Percentiles rank a stretch among this genome's conserved stretches.
These are phyloP conservation scores for Entomobrya multifasciata DNA, from an alignment of 2,888 invertebrate genomes.

Conservation along the genomic window DNA sequence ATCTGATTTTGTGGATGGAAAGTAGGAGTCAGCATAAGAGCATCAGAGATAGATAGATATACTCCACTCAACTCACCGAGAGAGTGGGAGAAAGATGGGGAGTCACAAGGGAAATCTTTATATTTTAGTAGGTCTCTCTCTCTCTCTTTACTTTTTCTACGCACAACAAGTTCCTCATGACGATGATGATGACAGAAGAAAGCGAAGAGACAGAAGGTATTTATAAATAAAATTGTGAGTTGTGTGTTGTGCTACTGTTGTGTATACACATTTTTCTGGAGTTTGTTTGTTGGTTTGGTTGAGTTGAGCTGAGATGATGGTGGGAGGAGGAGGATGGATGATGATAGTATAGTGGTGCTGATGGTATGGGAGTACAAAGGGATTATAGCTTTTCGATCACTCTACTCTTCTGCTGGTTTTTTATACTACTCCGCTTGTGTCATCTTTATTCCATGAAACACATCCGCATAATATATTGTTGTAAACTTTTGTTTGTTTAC, in stretches of 20 bases:
- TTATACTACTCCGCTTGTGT: neutral
- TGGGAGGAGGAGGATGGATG: neutral
- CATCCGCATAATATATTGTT: neutral
- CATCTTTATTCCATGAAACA: neutral
- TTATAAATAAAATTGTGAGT: slow-evolving; percentile 49
- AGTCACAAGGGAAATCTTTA: slow-evolving; percentile 70
- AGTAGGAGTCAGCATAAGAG: neutral
- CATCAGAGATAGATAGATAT: slow-evolving; percentile 28
- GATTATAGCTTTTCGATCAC: slow-evolving; percentile 57
- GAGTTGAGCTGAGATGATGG: neutral
- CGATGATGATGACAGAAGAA: slow-evolving; percentile 36
- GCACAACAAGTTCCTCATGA: slow-evolving; percentile 38
- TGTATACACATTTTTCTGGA: slow-evolving; percentile 7
- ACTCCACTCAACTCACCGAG: neutral
- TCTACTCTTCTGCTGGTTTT: neutral
- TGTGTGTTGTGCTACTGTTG: slow-evolving; percentile 48
- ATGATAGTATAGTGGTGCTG: slow-evolving; percentile 17
- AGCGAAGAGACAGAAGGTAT: slow-evolving; percentile 19
- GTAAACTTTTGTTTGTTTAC: slow-evolving; percentile 47
- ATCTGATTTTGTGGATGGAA: slow-evolving; percentile 55
- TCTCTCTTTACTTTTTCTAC: slow-evolving; percentile 27
- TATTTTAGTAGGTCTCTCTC: slow-evolving; percentile 24
- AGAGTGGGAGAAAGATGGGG: slow-evolving; percentile 21
- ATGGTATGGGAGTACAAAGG: slow-evolving; percentile 38
- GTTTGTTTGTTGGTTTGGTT: slow-evolving; percentile 49